Conservation (phyloP, 2,888 invertebrate species). For the Seira sanloemensis region DNA sequence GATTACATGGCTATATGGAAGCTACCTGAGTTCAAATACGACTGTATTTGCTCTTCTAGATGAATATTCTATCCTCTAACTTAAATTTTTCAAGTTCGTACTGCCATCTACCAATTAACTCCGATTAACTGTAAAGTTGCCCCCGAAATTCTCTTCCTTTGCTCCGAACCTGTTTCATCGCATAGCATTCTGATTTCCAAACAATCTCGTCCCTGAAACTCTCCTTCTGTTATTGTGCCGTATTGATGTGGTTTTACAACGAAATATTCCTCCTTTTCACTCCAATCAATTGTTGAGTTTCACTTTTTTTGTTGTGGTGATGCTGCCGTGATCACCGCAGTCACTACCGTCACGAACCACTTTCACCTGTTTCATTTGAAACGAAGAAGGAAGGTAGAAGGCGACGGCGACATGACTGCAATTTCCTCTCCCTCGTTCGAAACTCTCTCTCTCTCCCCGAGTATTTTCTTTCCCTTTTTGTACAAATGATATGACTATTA, state of each 20-base stretch:
- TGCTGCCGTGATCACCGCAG: neutral
- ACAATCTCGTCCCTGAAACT: no score
- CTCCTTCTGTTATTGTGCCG: neutral
- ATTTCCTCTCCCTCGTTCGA: neutral
- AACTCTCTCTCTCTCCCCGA: neutral
- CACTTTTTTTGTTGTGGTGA: slow-evolving; percentile 1
- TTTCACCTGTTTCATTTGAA: neutral
- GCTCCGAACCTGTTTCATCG: no score
- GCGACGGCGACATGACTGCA: neutral
- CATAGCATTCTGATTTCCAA: neutral
- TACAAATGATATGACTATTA: neutral
- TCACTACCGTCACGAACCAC: neutral
- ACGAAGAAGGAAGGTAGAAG: neutral
- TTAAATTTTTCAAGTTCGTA: no score
- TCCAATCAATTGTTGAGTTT: neutral
- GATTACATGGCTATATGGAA: no score
- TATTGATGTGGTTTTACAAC: slow-evolving; percentile 19
- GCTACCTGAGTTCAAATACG: no score
- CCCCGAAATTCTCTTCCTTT: no score
- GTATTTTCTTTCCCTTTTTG: neutral
- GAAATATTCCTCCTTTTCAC: slow-evolving; percentile 15
- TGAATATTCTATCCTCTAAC: no score
- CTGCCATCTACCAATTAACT: no score
- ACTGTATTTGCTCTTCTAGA: no score
- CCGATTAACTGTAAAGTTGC: no score